Conservation (phyloP, 2,888 invertebrate species). For the Volucella bombylans region DNA sequence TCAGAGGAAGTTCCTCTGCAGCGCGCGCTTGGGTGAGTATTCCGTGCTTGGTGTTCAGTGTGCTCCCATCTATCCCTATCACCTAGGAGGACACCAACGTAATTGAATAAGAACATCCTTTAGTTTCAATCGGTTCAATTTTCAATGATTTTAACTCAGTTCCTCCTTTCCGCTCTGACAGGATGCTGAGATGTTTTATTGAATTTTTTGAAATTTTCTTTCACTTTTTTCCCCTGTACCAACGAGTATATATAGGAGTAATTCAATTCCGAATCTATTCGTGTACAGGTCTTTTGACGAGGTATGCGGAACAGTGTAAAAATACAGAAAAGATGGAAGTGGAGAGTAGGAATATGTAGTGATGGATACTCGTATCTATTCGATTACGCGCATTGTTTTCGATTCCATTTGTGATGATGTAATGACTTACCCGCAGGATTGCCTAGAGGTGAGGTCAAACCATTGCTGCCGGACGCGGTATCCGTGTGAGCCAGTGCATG, state of each 20-base stretch:
- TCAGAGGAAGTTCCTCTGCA: constrained; percentile 57
- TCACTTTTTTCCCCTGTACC: background rate
- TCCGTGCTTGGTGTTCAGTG: background rate
- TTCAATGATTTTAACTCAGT: constrained; percentile 61
- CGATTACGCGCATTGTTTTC: constrained; percentile 47
- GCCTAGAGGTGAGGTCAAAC: constrained; percentile 59
- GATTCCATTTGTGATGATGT: constrained; percentile 39
- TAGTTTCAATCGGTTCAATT: constrained; percentile 74
- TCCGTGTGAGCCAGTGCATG: constrained; percentile 26
- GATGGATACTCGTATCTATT: constrained; percentile 14
- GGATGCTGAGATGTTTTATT: constrained; percentile 67
- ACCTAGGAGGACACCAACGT: constrained; percentile 42
- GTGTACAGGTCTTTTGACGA: too few species aligned
- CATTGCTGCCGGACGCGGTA: constrained; percentile 41
- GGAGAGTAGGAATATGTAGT: too few species aligned
- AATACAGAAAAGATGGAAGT: too few species aligned
- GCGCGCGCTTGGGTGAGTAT: constrained; percentile 9
- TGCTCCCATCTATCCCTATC: constrained; percentile 1
- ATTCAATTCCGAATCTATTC: constrained; percentile 62
- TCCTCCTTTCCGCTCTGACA: constrained; percentile 36
- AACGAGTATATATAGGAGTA: constrained; percentile 6
- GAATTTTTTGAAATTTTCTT: constrained; percentile 38
- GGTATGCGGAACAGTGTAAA: too few species aligned
- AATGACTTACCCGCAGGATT: constrained; percentile 58
- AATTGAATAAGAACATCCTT: constrained; percentile 73